Evolutionary conservation across 2,888 invertebrate genomes (phyloP).

Genomic region (Orchestes rusci): DNA sequence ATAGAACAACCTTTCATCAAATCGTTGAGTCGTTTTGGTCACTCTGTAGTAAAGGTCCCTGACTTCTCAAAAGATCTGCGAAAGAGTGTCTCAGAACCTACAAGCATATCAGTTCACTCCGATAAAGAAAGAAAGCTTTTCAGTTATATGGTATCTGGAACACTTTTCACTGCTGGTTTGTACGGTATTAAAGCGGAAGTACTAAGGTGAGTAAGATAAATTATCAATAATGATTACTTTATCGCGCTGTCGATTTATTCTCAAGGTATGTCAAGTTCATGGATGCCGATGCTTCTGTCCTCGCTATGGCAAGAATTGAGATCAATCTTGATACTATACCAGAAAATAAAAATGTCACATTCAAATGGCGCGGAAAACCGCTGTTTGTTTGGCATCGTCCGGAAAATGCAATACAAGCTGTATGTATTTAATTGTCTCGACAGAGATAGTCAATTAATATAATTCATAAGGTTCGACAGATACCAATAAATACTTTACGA

Average conservation of each 20-base stretch:
- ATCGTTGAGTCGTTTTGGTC: slow-evolving; percentile 51
- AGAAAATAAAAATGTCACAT: slow-evolving; percentile 56
- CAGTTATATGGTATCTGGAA: slow-evolving; percentile 72
- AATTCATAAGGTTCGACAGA: slow-evolving; percentile 42
- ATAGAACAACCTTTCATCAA: too few relatives aligned
- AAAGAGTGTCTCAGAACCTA: slow-evolving; percentile 54
- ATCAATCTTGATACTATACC: slow-evolving; percentile 61
- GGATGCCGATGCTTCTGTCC: slow-evolving; percentile 63
- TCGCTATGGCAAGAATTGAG: slow-evolving; percentile 72
- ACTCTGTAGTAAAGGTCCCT: slow-evolving; percentile 82
- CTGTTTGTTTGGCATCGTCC: slow-evolving; percentile 69
- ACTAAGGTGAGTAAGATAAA: slow-evolving; percentile 32
- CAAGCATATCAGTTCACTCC: slow-evolving; percentile 46
- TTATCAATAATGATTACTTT: background rate
- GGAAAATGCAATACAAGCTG: slow-evolving; percentile 56
- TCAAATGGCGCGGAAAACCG: slow-evolving; percentile 75
- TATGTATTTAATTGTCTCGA: slow-evolving; percentile 39
- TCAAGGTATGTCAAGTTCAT: slow-evolving; percentile 36
- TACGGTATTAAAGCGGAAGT: slow-evolving; percentile 55
- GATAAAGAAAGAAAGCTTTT: slow-evolving; percentile 62
- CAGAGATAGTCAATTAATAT: slow-evolving; percentile 5
- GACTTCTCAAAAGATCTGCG: slow-evolving; percentile 79
- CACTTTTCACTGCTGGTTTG: slow-evolving; percentile 50
- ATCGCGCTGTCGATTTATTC: background rate
- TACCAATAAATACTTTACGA: slow-evolving; percentile 55